phyloP scores from a whole-genome alignment of 2,797 vertebrate species.

The Pampus argenteus region DNA sequence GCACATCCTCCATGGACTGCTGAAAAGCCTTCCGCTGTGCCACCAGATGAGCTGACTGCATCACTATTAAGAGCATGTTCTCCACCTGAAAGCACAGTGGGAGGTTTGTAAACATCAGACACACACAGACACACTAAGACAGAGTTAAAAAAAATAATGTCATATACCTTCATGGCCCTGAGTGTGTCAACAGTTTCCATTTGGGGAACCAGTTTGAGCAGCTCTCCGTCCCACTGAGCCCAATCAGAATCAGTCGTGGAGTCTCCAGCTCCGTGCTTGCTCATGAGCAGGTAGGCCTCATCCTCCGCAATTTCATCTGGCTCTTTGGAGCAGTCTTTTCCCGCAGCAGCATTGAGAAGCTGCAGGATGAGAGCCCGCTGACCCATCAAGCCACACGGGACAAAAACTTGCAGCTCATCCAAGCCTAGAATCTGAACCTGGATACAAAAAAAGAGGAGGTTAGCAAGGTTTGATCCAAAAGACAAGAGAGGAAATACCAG shows the following conservation, averaged over 20 bases:
- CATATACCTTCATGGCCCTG: constrained; percentile 90
- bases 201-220: constrained; percentile 92
- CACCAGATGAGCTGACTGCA: constrained; percentile 94
- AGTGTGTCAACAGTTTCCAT: constrained; percentile 95
- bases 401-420: constrained; percentile 94
- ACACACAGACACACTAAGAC: not conserved
- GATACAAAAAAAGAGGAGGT: constrained; percentile 4
- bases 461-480: not conserved
- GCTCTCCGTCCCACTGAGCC: constrained; percentile 88
- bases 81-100: constrained; percentile 84
- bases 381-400: constrained; percentile 85
- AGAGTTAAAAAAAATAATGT: not conserved
- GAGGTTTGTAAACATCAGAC: not conserved
- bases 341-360: constrained; percentile 94
- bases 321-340: constrained; percentile 97
- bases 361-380: constrained; percentile 92
- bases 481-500: not conserved
- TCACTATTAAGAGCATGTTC: constrained; percentile 94
- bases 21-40: constrained; percentile 95
- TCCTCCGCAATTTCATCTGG: constrained; percentile 89
- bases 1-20: constrained; percentile 91
- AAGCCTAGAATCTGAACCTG: constrained; percentile 94
- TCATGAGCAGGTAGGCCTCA: constrained; percentile 93
- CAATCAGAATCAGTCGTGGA: constrained; percentile 80
- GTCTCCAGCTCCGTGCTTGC: constrained; percentile 87